Conservation (phyloP, 2,113 vertebrate genomes). For the Mustela nigripes region DNA sequence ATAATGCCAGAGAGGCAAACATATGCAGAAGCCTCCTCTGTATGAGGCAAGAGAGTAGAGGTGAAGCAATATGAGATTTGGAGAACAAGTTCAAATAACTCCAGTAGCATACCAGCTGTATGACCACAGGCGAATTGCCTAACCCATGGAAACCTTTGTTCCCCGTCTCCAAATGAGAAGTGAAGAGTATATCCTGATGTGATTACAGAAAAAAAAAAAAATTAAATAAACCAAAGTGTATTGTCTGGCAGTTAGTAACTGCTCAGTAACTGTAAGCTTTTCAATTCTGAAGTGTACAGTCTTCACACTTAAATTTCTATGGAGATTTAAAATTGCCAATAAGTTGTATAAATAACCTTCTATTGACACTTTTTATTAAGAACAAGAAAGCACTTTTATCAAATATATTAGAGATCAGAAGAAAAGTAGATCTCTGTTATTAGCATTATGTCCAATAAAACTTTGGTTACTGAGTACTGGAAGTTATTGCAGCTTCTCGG, state of each 20-base stretch:
- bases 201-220: not conserved
- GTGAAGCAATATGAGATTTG: not conserved
- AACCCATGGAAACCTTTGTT: not conserved
- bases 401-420: not conserved
- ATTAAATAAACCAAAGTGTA: not conserved
- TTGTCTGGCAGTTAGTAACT: not conserved
- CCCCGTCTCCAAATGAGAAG: not conserved
- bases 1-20: not conserved
- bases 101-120: no score
- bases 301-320: not conserved
- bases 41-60: not conserved
- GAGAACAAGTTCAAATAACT: not conserved
- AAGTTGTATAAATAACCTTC: not conserved
- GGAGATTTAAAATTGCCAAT: not conserved
- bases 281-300: not conserved
- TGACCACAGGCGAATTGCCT: not conserved
- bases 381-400: not conserved
- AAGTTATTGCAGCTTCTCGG: not conserved
- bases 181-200: not conserved
- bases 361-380: not conserved
- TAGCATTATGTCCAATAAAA: not conserved
- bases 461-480: not conserved
- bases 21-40: not conserved
- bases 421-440: not conserved
- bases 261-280: not conserved